Base-by-base conservation (phyloP, 2,888 invertebrate species). In the Hesperia comma region DNA sequence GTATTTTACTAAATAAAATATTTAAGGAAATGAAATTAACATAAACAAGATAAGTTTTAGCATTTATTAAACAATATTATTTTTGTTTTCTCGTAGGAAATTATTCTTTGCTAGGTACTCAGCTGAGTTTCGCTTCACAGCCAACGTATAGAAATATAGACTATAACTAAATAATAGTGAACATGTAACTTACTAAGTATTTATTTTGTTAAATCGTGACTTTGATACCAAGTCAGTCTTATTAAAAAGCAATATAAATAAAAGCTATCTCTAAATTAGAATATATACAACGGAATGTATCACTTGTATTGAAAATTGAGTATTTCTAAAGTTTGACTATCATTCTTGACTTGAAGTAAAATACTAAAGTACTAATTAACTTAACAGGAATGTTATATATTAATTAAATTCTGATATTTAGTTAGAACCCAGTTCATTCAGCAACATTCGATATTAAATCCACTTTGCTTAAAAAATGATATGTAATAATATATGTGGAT, bases 61-160 rank as follows among this genome's bases (percentile, higher is more conserved):
- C 67, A 69, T 74, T 71, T 74, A 74, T 75, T 74, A 71, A 66
- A 70, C 67, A 77, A 78, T 80, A 82, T 78, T 77, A 72, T 74
- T 79, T 68, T 80, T 78, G 76, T 75, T 70, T 76, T 78, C 74
- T 78, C 73, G 77, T 75, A 75, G 58, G 71, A 74, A 72, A 75
- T 76, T 75, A 73, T 72, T 77, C 71, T 77, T 76, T 78, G 71
- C 75, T 69, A 26, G 21, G 72, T 75, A 77, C 72, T 79, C 77
- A 79, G 73, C 74, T 73, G 77, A 84, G 74, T 80, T 76, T 79
- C 71, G 78, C 79, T 80, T 88, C 90, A 90, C 89, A 90, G 89
- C 90, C 89, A 84, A 82, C 77, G 57, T 68, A 68, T 54, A 46
- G 17, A 82, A 77, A 56, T 68, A 68, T 54, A 46, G 17, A 55